Conservation (phyloP, 2,888 invertebrate species). For the Xanthia icteritia region DNA sequence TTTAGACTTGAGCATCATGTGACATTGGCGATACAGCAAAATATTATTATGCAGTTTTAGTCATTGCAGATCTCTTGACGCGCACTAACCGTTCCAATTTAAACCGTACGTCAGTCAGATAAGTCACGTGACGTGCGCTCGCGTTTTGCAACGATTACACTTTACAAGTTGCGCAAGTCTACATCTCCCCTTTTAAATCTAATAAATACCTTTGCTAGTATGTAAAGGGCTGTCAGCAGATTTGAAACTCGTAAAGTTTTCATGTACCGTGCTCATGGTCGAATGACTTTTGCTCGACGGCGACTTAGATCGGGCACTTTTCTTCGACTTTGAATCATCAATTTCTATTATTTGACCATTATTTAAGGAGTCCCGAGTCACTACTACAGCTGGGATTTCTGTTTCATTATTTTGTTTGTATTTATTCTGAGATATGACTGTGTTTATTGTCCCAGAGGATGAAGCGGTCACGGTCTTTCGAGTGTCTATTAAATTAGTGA, state of each 20-base stretch:
- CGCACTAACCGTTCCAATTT: not conserved
- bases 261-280: constrained; percentile 84
- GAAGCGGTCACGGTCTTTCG: constrained; percentile 78
- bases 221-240: constrained; percentile 79
- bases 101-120: not conserved
- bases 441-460: constrained; percentile 79
- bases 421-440: constrained; percentile 79
- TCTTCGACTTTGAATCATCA: constrained; percentile 63
- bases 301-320: constrained; percentile 78
- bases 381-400: constrained; percentile 73
- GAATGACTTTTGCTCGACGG: constrained; percentile 84
- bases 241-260: constrained; percentile 81
- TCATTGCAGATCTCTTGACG: not conserved
- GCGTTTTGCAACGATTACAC: not conserved
- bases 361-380: constrained; percentile 68
- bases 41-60: not conserved
- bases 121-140: not conserved
- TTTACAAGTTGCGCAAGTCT: constrained; percentile 15
- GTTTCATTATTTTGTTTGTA: constrained; percentile 69
- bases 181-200: not conserved
- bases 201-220: constrained; percentile 76
- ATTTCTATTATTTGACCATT: constrained; percentile 52
- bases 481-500: constrained; percentile 78
- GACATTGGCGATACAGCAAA: not conserved
- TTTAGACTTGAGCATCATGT: constrained; percentile 29